These are phyloP conservation scores for Grallaria varia DNA, from an alignment of 2,113 vertebrate genomes.

Conservation along the genomic window DNA sequence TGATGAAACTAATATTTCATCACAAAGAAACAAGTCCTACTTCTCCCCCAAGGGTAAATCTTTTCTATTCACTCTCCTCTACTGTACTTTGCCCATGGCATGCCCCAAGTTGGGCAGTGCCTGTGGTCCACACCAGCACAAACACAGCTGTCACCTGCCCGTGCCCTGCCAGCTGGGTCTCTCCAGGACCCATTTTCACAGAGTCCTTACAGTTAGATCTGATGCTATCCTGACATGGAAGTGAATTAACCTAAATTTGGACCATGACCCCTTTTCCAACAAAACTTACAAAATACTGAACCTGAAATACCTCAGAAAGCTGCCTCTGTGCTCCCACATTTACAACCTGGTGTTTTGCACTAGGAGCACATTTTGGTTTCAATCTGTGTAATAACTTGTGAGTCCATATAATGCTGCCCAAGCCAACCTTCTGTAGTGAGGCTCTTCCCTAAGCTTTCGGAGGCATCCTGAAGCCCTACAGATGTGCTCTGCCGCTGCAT, in stretches of 20 bases:
- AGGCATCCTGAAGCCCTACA: not conserved
- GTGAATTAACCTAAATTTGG: not conserved
- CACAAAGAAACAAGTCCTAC: not conserved
- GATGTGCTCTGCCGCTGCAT: not conserved
- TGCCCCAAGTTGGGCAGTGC: not conserved
- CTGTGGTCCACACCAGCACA: not conserved
- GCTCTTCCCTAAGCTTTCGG: not conserved
- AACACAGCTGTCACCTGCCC: not conserved
- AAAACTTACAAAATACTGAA: not conserved
- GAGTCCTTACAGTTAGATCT: not conserved
- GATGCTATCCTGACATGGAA: not conserved
- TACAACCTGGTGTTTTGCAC: not conserved
- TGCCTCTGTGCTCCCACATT: not conserved
- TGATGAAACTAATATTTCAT: not conserved
- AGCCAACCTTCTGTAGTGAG: not conserved
- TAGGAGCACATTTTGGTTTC: not conserved
- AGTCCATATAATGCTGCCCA: not conserved
- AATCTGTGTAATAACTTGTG: not conserved
- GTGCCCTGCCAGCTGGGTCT: rapidly evolving
- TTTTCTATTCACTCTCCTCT: not conserved
- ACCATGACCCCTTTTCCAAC: not conserved
- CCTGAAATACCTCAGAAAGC: not conserved
- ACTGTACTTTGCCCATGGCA: rapidly evolving
- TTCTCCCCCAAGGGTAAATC: not conserved
- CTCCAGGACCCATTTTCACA: not conserved